A percentile compares a stretch with the other conserved stretches of the same genome.
phyloP scores from a whole-genome alignment of 2,113 vertebrate species.

The Spea bombifrons region DNA sequence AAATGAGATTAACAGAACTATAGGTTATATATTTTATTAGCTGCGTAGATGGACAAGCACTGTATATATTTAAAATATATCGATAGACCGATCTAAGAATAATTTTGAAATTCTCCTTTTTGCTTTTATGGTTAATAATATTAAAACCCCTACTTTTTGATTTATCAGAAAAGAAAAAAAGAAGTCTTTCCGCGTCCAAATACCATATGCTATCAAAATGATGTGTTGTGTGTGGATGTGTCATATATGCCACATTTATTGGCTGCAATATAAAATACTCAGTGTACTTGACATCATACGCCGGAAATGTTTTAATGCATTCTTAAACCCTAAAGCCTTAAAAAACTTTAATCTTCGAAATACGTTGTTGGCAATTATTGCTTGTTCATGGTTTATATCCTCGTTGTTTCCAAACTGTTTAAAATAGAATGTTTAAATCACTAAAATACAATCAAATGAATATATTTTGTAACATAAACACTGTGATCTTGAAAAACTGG shows the following conservation, averaged over 20 bases:
- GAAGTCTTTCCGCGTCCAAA: neutral
- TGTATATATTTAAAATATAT: too few relatives aligned
- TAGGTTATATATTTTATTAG: too few relatives aligned
- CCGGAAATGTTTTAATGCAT: neutral
- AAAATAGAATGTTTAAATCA: neutral
- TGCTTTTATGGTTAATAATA: too few relatives aligned
- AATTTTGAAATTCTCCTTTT: too few relatives aligned
- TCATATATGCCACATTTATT: conserved; percentile 5
- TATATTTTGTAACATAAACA: conserved; percentile 8
- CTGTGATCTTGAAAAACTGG: neutral
- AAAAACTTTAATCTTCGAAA: neutral
- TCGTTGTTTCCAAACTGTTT: neutral
- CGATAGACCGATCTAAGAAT: too few relatives aligned
- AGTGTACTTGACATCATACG: neutral
- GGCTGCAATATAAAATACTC: conserved; percentile 9
- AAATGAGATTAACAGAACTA: too few relatives aligned
- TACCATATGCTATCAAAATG: neutral
- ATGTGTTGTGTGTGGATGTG: neutral
- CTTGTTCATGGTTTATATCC: neutral
- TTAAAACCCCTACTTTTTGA: too few relatives aligned
- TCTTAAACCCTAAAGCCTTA: neutral
- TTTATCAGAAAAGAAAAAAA: neutral
- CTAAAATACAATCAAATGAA: conserved; percentile 2
- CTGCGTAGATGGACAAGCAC: too few relatives aligned
- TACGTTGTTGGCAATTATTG: neutral